Conservation (phyloP, 2,888 invertebrate species). For the Napeogenes inachia region DNA sequence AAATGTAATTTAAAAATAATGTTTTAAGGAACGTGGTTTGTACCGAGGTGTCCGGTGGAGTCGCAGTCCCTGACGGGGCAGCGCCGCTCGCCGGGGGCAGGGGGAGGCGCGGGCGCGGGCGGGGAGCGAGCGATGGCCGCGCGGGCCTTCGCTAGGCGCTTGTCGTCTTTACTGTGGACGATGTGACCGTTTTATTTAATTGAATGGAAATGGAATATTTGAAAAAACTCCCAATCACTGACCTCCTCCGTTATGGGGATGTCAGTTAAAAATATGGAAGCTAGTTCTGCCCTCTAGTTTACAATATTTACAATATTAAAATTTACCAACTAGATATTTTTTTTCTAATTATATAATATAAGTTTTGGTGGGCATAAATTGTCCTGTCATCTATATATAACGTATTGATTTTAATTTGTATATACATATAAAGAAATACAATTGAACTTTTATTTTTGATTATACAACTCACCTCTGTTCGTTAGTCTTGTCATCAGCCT, state of each 20-base stretch:
- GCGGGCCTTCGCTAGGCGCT: slow-evolving; percentile 46
- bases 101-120: slow-evolving; percentile 39
- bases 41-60: slow-evolving; percentile 88
- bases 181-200: slow-evolving; percentile 12
- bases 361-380: no score
- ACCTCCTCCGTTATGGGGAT: neutral
- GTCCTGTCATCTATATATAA: no score
- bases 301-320: neutral
- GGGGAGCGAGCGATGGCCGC: slow-evolving; percentile 47
- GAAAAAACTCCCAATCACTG: no score
- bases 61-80: slow-evolving; percentile 94
- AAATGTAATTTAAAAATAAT: no score
- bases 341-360: no score
- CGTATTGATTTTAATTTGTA: no score
- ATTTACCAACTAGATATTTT: slow-evolving; percentile 6
- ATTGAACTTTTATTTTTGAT: slow-evolving; percentile 11
- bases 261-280: no score
- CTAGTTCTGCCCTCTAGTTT: no score
- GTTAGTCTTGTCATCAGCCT: slow-evolving; percentile 72
- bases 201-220: neutral
- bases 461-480: slow-evolving; percentile 48
- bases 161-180: slow-evolving; percentile 52
- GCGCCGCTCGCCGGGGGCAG: slow-evolving; percentile 78
- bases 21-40: neutral
- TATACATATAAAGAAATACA: no score